Base-by-base conservation (phyloP, 2,888 invertebrate species). In the Callinectes sapidus region DNA sequence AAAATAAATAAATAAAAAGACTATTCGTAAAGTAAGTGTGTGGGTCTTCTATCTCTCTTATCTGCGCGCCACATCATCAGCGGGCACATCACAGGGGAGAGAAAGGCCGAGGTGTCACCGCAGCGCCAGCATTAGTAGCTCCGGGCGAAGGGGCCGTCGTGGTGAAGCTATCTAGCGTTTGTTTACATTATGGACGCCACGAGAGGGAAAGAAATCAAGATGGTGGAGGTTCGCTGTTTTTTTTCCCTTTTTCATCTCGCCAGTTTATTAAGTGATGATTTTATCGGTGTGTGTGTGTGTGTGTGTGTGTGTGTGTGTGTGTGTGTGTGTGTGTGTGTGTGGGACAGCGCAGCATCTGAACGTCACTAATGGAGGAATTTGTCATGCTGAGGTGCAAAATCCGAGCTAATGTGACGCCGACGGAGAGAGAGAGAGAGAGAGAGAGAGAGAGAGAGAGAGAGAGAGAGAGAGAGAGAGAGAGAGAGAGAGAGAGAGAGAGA, bases 381-480 rank as follows among this genome's bases (percentile, higher is more conserved):
- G 71, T 71, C 71, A 28, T 28, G n/a, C n/a, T 71, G 71, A n/a
- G 28, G 71, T 10, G 28, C 23, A 10, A 28, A 71, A 28, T n/a
- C 28, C 6, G 8, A 28, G 71, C 71, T 71, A 28, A 28, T 71
- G 71, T 71, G 16, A 71, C 71, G 10, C 71, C 1, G 66, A n/a
- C 5, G 32, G 14, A 88, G 88, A 88, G 88, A 88, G 88, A 88
- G 88, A 88, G 88, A 89, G 89, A 61, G 28, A 48, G 87, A 87
- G n/a, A 54, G 66, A 61, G 89, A 89, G 89, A 61, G 61, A 89
- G 89, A 61, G 89, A 61, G 89, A 61, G 61, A 89, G 89, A 61
- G 61, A 89, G 89, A 61, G 89, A 89, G 89, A 89, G 89, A 61
- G 89, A 89, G 89, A 61, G 61, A 89, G 89, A 89, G 89, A 54